Percentiles rank a stretch among this genome's conserved stretches.
Conservation (phyloP, 1,140 invertebrate genomes). For the Brachionus koreanus region DNA sequence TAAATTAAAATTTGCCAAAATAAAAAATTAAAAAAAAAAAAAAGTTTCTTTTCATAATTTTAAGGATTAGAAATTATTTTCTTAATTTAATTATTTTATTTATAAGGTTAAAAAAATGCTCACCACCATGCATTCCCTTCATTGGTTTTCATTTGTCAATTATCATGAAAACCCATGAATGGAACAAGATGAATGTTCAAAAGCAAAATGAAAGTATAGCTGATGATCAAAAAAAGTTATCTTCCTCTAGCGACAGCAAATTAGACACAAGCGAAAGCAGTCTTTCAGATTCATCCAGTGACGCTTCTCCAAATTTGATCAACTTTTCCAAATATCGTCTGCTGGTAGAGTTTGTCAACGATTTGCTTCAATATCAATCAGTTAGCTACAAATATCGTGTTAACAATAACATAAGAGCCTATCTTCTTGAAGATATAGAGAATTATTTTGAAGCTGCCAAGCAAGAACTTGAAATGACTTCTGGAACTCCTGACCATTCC, state of each 20-base stretch:
- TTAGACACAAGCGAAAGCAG: not conserved
- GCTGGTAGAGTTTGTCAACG: slow-evolving; percentile 24
- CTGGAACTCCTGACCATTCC: not conserved
- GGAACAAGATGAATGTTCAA: slow-evolving; percentile 19
- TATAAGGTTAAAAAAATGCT: slow-evolving; percentile 30
- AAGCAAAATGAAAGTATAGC: not conserved
- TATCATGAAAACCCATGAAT: slow-evolving; percentile 13
- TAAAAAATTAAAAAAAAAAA: too few species aligned
- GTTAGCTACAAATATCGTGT: slow-evolving; percentile 19
- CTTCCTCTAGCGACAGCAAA: not conserved
- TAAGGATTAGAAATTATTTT: not conserved
- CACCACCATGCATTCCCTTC: slow-evolving; percentile 26
- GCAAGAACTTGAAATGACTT: not conserved
- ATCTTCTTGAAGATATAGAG: slow-evolving; percentile 31
- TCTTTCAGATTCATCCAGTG: not conserved
- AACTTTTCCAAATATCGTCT: slow-evolving; percentile 41
- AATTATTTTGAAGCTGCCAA: slow-evolving; percentile 1
- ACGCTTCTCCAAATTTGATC: not conserved
- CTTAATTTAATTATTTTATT: not conserved
- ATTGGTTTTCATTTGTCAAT: slow-evolving; percentile 14
- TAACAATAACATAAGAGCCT: not conserved
- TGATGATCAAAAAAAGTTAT: slow-evolving; percentile 1
- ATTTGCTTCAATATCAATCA: slow-evolving; percentile 25
- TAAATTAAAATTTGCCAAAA: too few species aligned
- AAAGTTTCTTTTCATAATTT: too few species aligned